Evolutionary conservation across 2,797 vertebrate genomes (phyloP).

Genomic region (Glyptemys insculpta): DNA sequence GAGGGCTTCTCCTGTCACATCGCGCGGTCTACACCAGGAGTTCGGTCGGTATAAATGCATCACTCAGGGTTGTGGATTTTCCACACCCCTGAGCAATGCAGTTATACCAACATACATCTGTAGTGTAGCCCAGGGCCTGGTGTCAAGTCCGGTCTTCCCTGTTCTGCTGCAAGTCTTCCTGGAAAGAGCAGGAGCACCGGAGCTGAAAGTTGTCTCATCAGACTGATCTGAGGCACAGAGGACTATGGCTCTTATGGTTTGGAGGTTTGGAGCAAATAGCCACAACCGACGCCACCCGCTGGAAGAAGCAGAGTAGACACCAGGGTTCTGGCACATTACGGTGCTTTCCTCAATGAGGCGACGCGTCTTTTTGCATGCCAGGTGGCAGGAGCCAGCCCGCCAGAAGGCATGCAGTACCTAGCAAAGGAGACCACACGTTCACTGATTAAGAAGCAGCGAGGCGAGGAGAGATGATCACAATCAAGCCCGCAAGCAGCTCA

Average conservation of each 20-base stretch:
- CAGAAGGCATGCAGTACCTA: not conserved
- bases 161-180: not conserved
- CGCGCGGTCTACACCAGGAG: not conserved
- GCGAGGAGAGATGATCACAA: not conserved
- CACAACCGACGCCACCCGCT: not conserved
- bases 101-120: not conserved
- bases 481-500: not conserved
- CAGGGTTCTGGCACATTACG: not conserved
- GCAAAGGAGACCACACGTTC: not conserved
- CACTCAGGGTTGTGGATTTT: not conserved
- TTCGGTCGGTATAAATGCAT: not conserved
- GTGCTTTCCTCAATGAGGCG: not conserved
- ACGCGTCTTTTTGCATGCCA: not conserved
- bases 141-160: not conserved
- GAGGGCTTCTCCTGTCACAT: no score
- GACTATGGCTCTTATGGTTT: not conserved
- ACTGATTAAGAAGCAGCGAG: not conserved
- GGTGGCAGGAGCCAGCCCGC: not conserved
- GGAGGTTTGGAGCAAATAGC: not conserved
- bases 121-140: not conserved
- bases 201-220: no score
- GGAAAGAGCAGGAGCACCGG: no score
- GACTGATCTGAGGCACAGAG: not conserved
- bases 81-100: no score
- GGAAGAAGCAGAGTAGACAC: not conserved